Conservation (phyloP, 2,797 vertebrate species). For the Myotis vivesi region DNA sequence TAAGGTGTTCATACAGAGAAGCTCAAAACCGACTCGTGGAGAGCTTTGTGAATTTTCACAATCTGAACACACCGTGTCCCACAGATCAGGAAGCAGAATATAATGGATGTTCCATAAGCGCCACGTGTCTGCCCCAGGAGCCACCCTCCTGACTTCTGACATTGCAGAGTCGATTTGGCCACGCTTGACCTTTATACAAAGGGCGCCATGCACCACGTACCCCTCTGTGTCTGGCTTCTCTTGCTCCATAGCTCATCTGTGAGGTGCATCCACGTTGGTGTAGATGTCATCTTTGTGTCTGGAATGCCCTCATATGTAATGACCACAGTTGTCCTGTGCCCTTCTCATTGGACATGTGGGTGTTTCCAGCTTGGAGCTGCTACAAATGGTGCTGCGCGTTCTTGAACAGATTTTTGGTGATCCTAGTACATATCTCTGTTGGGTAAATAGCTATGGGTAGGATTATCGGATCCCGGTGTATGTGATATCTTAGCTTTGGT, state of each 20-base stretch:
- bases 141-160: background rate
- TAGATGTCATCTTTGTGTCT: background rate
- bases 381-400: background rate
- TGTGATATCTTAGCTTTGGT: background rate
- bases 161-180: background rate
- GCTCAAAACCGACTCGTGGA: background rate
- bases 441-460: background rate
- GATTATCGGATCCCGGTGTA: background rate
- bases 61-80: background rate
- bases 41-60: background rate
- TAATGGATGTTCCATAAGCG: background rate
- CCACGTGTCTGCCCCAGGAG: background rate
- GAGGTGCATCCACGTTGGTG: background rate
- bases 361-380: background rate
- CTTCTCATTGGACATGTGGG: background rate
- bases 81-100: background rate
- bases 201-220: accelerated
- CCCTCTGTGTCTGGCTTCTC: background rate
- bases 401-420: background rate
- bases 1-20: background rate
- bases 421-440: background rate
- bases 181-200: background rate
- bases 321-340: background rate
- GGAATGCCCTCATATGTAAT: background rate
- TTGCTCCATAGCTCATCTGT: background rate